A percentile compares a stretch with the other conserved stretches of the same genome.
Conservation (phyloP, 2,888 invertebrate species). For the Cyrtodaria siliqua region DNA sequence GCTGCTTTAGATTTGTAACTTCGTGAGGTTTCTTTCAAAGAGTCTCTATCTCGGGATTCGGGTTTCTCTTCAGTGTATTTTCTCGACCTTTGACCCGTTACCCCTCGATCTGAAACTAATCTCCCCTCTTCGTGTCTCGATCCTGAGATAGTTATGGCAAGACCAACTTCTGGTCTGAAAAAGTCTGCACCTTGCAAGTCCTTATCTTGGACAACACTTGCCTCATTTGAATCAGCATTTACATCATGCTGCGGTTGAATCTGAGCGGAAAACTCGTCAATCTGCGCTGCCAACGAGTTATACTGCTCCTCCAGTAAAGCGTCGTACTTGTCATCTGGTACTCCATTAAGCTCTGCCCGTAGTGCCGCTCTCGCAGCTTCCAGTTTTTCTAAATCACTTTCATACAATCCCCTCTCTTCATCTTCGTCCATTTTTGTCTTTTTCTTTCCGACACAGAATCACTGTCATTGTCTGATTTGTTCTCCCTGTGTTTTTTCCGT, state of each 20-base stretch:
- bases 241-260: constrained; percentile 1
- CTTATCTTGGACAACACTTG: neutral
- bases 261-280: constrained; percentile 41
- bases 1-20: constrained; percentile 12
- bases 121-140: constrained; percentile 42
- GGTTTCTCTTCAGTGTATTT: constrained; percentile 26
- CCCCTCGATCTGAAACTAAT: constrained; percentile 31
- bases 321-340: constrained; percentile 50
- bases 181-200: constrained; percentile 22
- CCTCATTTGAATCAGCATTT: constrained; percentile 19
- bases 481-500: constrained; percentile 77
- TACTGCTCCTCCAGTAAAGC: constrained; percentile 56
- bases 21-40: neutral
- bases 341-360: constrained; percentile 81
- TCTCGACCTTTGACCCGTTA: constrained; percentile 6
- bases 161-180: constrained; percentile 43
- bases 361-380: constrained; percentile 85
- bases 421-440: constrained; percentile 56
- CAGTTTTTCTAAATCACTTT: constrained; percentile 82
- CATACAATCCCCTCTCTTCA: constrained; percentile 62
- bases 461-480: constrained; percentile 50
- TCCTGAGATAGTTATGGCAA: constrained; percentile 61
- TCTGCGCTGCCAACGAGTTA: constrained; percentile 37
- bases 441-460: constrained; percentile 34
- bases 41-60: neutral